Evolutionary conservation across 2,797 vertebrate genomes (phyloP).

Genomic region (Orientallactaga sibirica): DNA sequence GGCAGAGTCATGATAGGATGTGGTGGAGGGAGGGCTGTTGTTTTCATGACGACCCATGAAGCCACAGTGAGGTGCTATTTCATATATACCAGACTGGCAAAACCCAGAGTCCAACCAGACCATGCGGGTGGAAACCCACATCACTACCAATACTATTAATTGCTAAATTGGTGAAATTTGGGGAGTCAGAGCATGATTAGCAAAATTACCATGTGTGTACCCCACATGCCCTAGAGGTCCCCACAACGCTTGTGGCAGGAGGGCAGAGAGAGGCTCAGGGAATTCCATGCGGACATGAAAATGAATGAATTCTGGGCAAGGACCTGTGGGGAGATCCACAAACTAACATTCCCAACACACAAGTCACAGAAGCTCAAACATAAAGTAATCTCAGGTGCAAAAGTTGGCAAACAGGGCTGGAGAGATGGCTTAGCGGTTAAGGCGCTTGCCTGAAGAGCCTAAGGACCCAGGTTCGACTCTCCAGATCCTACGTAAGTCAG

Average conservation of each 20-base stretch:
- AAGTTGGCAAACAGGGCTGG: too few species aligned
- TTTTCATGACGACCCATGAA: background rate
- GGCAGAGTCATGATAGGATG: background rate
- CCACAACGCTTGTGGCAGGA: rapidly evolving
- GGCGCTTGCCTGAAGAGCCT: too few species aligned
- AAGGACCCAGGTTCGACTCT: too few species aligned
- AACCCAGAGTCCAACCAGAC: background rate
- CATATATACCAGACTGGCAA: background rate
- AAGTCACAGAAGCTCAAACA: background rate
- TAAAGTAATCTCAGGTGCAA: background rate
- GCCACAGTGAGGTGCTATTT: background rate
- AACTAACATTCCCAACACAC: background rate
- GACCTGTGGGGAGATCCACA: background rate
- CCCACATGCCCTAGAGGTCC: background rate
- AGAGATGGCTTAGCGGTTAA: too few species aligned
- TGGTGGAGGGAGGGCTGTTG: background rate
- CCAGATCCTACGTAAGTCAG: too few species aligned
- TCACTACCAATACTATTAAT: background rate
- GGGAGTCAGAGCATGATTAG: background rate
- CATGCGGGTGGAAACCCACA: background rate
- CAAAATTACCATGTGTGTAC: background rate
- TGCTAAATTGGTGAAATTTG: background rate
- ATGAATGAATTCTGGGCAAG: background rate
- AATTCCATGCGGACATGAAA: rapidly evolving
- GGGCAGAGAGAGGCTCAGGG: rapidly evolving